phyloP scores from a whole-genome alignment of 2,113 vertebrate genomes.

The Cyphomyrus discorhynchus region DNA sequence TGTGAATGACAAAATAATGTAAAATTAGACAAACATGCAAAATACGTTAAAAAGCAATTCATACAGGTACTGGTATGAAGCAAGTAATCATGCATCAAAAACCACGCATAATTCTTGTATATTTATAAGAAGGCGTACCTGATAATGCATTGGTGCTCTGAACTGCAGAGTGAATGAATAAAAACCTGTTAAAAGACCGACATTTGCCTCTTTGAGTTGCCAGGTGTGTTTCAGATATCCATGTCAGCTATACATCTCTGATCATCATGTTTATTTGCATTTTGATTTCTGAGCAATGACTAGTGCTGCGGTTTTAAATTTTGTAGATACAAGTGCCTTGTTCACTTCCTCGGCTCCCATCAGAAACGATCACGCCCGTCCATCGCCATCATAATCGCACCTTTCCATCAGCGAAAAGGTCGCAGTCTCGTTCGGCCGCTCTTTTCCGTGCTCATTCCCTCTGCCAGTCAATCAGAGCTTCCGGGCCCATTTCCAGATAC shows the following conservation, averaged over 20 bases:
- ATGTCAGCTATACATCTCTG: neutral
- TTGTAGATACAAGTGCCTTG: neutral
- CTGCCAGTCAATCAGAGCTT: neutral
- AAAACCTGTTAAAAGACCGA: neutral
- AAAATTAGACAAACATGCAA: neutral
- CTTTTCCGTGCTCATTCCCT: neutral
- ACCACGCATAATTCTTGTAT: neutral
- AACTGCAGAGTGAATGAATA: neutral
- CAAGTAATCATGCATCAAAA: neutral
- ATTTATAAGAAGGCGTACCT: neutral
- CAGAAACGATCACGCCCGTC: conserved; percentile 14
- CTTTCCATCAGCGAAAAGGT: conserved; percentile 17
- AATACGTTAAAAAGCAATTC: neutral
- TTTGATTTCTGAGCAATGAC: conserved; percentile 2
- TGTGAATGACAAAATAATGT: neutral
- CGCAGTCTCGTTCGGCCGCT: neutral
- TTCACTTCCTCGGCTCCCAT: neutral
- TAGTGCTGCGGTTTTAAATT: neutral
- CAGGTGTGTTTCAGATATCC: neutral
- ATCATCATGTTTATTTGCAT: neutral
- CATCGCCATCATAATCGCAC: conserved; percentile 14
- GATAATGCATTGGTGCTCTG: neutral
- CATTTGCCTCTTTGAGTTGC: neutral
- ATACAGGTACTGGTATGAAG: neutral
- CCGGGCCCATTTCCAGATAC: neutral